These are phyloP conservation scores for Muscidifurax raptorellus DNA, from an alignment of 1,140 invertebrate genomes.

Conservation along the genomic window DNA sequence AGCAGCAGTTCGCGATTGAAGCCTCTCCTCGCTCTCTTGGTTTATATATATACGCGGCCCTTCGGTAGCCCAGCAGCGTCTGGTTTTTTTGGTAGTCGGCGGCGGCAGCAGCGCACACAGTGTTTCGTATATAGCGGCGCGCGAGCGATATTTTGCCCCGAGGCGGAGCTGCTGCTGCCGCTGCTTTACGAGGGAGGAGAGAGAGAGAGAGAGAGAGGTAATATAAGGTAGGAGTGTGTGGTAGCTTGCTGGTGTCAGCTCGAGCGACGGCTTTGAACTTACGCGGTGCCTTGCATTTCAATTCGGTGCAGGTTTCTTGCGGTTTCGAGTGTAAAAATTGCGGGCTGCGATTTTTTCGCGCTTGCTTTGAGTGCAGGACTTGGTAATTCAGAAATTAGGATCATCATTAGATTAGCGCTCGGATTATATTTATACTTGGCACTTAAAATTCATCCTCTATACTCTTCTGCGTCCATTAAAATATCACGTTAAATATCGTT, in stretches of 20 bases:
- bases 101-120: neutral
- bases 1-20: neutral
- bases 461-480: no score
- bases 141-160: constrained; percentile 26
- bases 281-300: neutral
- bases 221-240: neutral
- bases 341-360: neutral
- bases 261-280: neutral
- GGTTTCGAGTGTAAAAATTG: neutral
- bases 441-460: no score
- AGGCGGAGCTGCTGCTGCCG: neutral
- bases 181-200: constrained; percentile 34
- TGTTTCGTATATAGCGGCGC: neutral
- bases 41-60: neutral
- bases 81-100: constrained; percentile 20
- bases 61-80: constrained; percentile 27
- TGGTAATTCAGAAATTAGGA: neutral
- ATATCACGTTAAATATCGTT: no score
- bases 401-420: no score
- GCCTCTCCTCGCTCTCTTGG: neutral
- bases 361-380: neutral
- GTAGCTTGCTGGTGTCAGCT: neutral
- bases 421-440: no score
- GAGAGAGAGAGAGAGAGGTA: constrained; percentile 10
- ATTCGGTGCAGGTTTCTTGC: neutral